phyloP scores from a whole-genome alignment of 2,797 vertebrate species.

The Sebastes minor region DNA sequence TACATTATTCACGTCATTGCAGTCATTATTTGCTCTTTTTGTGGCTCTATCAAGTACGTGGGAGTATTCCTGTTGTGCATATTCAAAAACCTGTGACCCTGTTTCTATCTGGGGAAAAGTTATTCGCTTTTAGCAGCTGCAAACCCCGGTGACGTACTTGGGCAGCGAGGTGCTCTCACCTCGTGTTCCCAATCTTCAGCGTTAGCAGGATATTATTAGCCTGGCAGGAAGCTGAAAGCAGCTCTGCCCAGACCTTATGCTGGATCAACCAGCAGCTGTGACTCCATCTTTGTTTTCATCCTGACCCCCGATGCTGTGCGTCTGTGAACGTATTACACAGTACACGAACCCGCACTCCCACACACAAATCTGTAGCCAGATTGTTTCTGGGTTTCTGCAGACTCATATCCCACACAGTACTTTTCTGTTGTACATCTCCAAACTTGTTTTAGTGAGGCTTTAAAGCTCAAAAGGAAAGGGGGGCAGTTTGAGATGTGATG shows the following conservation, averaged over 20 bases:
- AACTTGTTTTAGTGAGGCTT: background rate
- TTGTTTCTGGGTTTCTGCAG: slow-evolving; percentile 8
- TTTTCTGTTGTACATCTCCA: background rate
- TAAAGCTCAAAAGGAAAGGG: background rate
- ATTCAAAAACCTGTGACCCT: slow-evolving; percentile 30
- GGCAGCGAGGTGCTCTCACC: slow-evolving; percentile 67
- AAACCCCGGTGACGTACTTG: slow-evolving; percentile 71
- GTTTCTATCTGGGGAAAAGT: slow-evolving; percentile 49
- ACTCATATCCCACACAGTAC: slow-evolving; percentile 1
- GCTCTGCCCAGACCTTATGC: slow-evolving; percentile 41
- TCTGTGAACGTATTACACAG: slow-evolving; percentile 30
- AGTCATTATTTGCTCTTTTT: slow-evolving; percentile 14
- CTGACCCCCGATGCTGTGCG: slow-evolving; percentile 25
- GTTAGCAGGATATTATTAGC: slow-evolving; percentile 70
- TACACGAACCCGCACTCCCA: slow-evolving; percentile 15
- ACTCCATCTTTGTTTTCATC: slow-evolving; percentile 57
- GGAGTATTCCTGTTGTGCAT: slow-evolving; percentile 15
- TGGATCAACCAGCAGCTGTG: slow-evolving; percentile 46
- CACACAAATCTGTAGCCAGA: slow-evolving; percentile 3
- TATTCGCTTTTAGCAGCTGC: slow-evolving; percentile 70
- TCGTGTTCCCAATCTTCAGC: slow-evolving; percentile 68
- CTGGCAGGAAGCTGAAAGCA: slow-evolving; percentile 40
- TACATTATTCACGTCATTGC: slow-evolving; percentile 28
- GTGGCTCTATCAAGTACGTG: slow-evolving; percentile 5
- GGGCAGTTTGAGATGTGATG: background rate